A percentile compares a stretch with the other conserved stretches of the same genome.
Conservation (phyloP, 2,888 invertebrate species). For the Andrena praecox region DNA sequence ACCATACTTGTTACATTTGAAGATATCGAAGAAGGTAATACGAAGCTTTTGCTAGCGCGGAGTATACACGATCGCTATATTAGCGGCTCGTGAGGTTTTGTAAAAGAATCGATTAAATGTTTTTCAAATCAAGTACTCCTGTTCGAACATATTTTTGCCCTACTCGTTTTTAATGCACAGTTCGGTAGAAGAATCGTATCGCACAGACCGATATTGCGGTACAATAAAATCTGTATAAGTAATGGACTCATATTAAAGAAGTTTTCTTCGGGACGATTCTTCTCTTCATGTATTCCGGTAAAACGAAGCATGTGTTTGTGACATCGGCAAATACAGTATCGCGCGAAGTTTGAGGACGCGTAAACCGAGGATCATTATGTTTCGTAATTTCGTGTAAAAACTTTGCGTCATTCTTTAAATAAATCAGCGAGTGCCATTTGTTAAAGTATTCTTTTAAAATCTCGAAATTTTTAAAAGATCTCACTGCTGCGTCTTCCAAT, state of each 20-base stretch:
- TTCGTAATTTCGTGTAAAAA: not conserved
- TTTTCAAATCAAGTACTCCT: not conserved
- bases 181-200: constrained; percentile 28
- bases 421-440: constrained; percentile 58
- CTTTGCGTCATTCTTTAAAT: constrained; percentile 16
- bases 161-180: not conserved
- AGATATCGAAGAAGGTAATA: not conserved
- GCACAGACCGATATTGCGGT: constrained; percentile 86
- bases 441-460: constrained; percentile 64
- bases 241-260: constrained; percentile 32
- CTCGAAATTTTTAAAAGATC: constrained; percentile 59
- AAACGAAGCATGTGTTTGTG: constrained; percentile 20
- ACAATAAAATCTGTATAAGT: constrained; percentile 46
- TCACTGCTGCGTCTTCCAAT: constrained; percentile 48
- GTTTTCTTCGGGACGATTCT: constrained; percentile 10
- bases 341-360: not conserved
- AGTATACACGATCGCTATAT: constrained; percentile 18
- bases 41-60: not conserved
- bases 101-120: constrained; percentile 3
- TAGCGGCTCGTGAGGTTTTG: constrained; percentile 7
- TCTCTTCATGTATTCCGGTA: constrained; percentile 53
- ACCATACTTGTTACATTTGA: constrained; percentile 1
- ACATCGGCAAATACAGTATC: not conserved
- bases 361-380: not conserved
- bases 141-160: not conserved